These are phyloP conservation scores for Drosophila nr. medialis DNA, from an alignment of 2,888 invertebrate species.

Conservation along the genomic window DNA sequence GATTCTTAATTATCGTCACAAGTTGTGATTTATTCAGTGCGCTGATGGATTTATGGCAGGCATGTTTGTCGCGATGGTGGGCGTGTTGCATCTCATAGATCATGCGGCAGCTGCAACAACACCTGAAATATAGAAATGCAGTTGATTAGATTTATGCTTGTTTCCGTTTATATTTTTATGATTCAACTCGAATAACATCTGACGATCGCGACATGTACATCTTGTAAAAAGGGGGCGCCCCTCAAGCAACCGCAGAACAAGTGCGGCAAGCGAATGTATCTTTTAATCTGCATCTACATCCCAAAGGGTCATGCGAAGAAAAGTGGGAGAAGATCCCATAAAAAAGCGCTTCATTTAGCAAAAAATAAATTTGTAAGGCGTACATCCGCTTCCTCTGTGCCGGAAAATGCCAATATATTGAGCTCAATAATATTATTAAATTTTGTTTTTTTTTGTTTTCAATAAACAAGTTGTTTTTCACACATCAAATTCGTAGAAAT, in stretches of 20 bases:
- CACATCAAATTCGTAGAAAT: constrained; percentile 13
- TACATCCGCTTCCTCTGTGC: constrained; percentile 37
- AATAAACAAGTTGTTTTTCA: constrained; percentile 27
- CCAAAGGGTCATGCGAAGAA: background rate
- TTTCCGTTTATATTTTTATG: constrained; percentile 44
- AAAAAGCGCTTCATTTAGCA: background rate
- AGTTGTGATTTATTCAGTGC: constrained; percentile 66
- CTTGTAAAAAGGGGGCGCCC: background rate
- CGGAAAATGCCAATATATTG: constrained; percentile 39
- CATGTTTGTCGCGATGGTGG: constrained; percentile 61
- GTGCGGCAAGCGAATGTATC: constrained; percentile 9
- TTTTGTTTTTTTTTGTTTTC: constrained; percentile 6
- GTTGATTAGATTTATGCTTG: constrained; percentile 68
- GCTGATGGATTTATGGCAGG: constrained; percentile 78
- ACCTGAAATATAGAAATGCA: constrained; percentile 66
- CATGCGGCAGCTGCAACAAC: constrained; percentile 64
- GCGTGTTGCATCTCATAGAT: constrained; percentile 65
- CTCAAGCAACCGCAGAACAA: constrained; percentile 16
- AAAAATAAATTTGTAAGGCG: constrained; percentile 5
- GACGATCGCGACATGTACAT: constrained; percentile 2
- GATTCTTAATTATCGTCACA: constrained; percentile 67
- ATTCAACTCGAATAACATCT: background rate
- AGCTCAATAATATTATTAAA: constrained; percentile 16
- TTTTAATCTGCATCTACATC: background rate
- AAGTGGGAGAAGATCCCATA: background rate